These are phyloP conservation scores for Homalodisca vitripennis DNA, from an alignment of 1,140 invertebrate species.

Conservation along the genomic window DNA sequence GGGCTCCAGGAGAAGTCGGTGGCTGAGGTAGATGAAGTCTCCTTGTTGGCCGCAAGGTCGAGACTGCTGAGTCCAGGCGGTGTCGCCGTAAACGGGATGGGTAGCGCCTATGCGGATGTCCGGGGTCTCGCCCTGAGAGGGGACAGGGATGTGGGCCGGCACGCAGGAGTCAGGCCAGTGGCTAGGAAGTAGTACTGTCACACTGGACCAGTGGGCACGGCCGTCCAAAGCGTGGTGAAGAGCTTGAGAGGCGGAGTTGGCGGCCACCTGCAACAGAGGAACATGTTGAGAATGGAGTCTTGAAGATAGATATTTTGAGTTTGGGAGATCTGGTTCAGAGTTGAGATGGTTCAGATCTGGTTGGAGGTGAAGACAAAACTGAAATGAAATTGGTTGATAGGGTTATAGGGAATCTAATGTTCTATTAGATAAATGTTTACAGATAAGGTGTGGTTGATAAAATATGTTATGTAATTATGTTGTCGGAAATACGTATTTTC, in stretches of 20 bases:
- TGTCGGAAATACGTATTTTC: no score
- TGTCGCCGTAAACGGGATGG: constrained; percentile 53
- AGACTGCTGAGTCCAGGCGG: constrained; percentile 59
- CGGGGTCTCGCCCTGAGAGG: constrained; percentile 49
- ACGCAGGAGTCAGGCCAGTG: constrained; percentile 55
- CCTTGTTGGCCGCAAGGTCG: constrained; percentile 57
- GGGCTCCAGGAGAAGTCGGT: constrained; percentile 43
- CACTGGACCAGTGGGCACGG: constrained; percentile 52
- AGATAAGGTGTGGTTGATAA: no score
- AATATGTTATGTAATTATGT: no score
- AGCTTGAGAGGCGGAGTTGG: constrained; percentile 52
- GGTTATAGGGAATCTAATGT: no score
- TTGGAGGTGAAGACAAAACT: no score
- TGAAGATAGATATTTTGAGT: no score
- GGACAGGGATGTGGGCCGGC: constrained; percentile 42
- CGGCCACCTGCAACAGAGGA: constrained; percentile 49
- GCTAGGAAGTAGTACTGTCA: constrained; percentile 55
- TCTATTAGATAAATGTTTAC: no score
- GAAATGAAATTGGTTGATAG: no score
- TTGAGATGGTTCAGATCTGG: no score
- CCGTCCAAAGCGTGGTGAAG: constrained; percentile 56
- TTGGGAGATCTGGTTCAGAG: no score
- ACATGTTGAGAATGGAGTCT: not conserved
- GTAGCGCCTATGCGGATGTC: constrained; percentile 54
- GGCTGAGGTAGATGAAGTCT: constrained; percentile 58